Percentiles rank a stretch among this genome's conserved stretches.
Evolutionary conservation across 2,113 vertebrate genomes (phyloP).

Genomic region (Prunella himalayana): DNA sequence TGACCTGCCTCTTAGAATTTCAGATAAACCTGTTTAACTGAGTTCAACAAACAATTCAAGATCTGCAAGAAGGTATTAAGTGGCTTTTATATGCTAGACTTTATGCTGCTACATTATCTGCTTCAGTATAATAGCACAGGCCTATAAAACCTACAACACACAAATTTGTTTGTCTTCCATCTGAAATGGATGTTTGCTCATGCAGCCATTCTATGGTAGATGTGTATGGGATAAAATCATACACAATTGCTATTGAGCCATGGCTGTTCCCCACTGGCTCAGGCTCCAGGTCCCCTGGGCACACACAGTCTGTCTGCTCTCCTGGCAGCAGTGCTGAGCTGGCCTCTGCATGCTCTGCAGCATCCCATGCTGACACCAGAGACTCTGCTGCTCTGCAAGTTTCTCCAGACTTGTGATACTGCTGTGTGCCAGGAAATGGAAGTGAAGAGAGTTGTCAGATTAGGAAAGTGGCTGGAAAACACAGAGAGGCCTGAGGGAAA

Average conservation of each 20-base stretch:
- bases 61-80: not conserved
- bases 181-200: not conserved
- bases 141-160: not conserved
- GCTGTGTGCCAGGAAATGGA: not conserved
- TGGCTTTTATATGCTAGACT: not conserved
- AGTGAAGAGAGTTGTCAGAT: not conserved
- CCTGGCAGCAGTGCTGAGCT: not conserved
- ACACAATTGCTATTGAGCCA: not conserved
- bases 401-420: not conserved
- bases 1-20: not conserved
- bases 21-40: not conserved
- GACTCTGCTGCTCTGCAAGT: not conserved
- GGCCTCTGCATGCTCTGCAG: not conserved
- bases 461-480: not conserved
- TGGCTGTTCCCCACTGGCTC: not conserved
- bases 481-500: not conserved
- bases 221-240: not conserved
- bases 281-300: not conserved
- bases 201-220: not conserved
- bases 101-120: not conserved
- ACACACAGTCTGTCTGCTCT: not conserved
- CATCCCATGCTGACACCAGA: not conserved
- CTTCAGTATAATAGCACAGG: not conserved
- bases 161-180: not conserved
- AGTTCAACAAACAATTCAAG: not conserved